phyloP scores from a whole-genome alignment of 2,797 vertebrate genomes.

The Acipenser ruthenus region DNA sequence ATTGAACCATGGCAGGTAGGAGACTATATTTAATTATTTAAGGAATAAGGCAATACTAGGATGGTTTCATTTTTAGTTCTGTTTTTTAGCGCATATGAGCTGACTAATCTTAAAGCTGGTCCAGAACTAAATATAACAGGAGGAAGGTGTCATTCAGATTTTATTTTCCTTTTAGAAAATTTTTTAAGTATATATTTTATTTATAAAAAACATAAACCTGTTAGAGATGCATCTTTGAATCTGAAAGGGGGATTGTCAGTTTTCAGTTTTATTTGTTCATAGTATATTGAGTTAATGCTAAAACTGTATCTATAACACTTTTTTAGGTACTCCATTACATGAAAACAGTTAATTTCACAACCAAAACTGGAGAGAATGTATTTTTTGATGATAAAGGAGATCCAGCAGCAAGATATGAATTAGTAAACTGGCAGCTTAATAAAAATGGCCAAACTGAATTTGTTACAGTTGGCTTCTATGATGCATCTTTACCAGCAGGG shows the following conservation, averaged over 20 bases:
- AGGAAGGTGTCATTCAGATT: no score
- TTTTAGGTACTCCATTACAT: conserved; percentile 1
- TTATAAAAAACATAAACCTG: no score
- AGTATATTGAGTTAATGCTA: neutral
- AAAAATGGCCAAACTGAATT: neutral
- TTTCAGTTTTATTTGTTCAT: no score
- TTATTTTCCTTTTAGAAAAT: no score
- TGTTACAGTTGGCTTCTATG: neutral
- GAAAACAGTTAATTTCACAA: conserved; percentile 2
- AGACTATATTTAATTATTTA: neutral
- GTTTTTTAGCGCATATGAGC: neutral
- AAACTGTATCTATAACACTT: neutral
- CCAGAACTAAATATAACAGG: no score
- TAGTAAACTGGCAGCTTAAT: conserved; percentile 1
- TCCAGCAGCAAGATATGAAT: neutral
- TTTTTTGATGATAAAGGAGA: conserved; percentile 2
- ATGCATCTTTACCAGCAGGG: neutral
- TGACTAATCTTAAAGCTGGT: no score
- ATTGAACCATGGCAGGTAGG: conserved; percentile 2
- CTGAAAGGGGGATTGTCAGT: no score
- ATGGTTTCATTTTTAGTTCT: neutral
- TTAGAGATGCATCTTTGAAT: no score
- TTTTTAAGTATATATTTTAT: no score
- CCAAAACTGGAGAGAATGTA: neutral
- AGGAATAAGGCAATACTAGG: no score